Evolutionary conservation across 2,113 vertebrate species (phyloP).

Genomic region (Alectura lathami): DNA sequence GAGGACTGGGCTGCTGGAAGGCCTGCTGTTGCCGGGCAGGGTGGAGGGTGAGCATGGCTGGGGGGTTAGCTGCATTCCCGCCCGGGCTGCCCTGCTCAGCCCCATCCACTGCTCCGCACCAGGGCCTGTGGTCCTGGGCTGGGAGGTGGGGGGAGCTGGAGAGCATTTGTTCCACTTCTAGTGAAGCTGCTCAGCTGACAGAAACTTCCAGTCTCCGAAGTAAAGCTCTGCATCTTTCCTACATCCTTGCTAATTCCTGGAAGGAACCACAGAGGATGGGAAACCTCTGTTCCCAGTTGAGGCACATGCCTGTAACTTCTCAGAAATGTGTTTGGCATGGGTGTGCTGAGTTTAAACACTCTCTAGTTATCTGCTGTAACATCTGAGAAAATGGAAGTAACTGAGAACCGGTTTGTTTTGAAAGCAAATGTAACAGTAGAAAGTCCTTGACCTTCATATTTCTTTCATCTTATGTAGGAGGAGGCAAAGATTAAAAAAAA

Average conservation of each 20-base stretch:
- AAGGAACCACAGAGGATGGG: not conserved
- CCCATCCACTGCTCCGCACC: not conserved
- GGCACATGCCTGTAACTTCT: not conserved
- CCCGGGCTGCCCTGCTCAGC: not conserved
- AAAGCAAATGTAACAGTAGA: not conserved
- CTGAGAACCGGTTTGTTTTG: conserved; percentile 21
- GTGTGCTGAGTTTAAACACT: not conserved
- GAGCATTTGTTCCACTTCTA: not conserved
- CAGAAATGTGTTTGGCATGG: not conserved
- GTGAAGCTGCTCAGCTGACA: not conserved
- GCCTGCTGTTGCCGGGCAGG: not conserved
- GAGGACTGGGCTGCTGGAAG: not conserved
- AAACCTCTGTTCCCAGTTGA: not conserved
- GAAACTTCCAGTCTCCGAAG: not conserved
- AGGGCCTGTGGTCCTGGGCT: not conserved
- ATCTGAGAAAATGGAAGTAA: conserved; percentile 11
- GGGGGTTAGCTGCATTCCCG: not conserved
- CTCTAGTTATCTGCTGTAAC: not conserved
- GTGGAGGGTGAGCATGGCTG: not conserved
- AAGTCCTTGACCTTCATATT: not conserved
- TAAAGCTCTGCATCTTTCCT: not conserved
- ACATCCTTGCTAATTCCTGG: not conserved
- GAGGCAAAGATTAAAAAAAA: not conserved
- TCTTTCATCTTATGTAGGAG: not conserved
- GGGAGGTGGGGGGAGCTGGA: not conserved